A percentile compares a stretch with the other conserved stretches of the same genome.
Conservation (phyloP, 2,888 invertebrate species). For the Rotaria sp. region DNA sequence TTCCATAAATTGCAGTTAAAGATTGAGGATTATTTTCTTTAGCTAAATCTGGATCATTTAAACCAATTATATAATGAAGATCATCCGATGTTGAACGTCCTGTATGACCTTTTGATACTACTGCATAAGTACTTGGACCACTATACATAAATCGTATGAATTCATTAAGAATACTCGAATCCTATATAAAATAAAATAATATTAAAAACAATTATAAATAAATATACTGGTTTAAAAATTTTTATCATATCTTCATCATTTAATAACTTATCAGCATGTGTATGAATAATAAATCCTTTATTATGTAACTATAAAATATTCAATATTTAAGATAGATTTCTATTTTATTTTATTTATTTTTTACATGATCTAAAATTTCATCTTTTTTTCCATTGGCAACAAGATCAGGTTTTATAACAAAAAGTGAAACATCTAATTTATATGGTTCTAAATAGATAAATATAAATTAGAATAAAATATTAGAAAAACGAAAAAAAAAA, state of each 20-base stretch:
- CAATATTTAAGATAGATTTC: slow-evolving; percentile 39
- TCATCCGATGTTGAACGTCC: slow-evolving; percentile 1
- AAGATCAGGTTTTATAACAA: slow-evolving; percentile 47
- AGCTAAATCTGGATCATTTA: background rate
- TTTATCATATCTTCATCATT: background rate
- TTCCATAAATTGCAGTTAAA: background rate
- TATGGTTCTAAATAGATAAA: background rate
- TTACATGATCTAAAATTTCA: slow-evolving; percentile 51
- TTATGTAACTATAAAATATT: slow-evolving; percentile 48
- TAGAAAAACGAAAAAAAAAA: too few species aligned
- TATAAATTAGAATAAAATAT: background rate
- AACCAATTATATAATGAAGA: background rate
- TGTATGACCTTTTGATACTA: background rate
- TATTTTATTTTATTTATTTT: slow-evolving; percentile 50
- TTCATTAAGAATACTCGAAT: slow-evolving; percentile 44
- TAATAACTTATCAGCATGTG: background rate
- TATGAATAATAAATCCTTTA: slow-evolving; percentile 46
- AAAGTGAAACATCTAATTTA: background rate
- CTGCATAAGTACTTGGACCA: slow-evolving; percentile 44
- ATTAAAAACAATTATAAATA: too few species aligned
- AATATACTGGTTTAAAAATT: background rate
- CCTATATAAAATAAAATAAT: background rate
- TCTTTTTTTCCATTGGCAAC: slow-evolving; percentile 52
- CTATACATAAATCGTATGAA: slow-evolving; percentile 52
- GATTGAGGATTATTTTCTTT: background rate